Evolutionary conservation across 2,888 invertebrate species (phyloP).

Genomic region (Automeris io): DNA sequence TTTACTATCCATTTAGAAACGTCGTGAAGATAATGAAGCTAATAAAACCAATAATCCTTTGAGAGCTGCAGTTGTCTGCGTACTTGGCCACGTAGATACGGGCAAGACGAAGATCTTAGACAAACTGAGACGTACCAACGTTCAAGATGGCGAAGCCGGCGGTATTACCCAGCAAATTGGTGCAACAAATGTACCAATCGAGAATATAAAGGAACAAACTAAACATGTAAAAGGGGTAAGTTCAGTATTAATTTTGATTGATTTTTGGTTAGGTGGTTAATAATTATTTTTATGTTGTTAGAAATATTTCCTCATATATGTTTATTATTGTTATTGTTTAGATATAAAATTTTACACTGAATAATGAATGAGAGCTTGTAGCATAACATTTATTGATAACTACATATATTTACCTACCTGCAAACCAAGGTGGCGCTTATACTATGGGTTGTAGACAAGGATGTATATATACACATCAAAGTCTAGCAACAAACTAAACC

Average conservation of each 20-base stretch:
- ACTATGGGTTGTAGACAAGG: too few relatives aligned
- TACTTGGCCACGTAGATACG: slow-evolving; percentile 99
- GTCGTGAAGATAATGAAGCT: slow-evolving; percentile 65
- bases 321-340: too few relatives aligned
- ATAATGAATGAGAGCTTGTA: too few relatives aligned
- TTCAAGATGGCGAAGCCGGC: slow-evolving; percentile 97
- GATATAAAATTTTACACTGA: too few relatives aligned
- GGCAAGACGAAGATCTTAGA: slow-evolving; percentile 99
- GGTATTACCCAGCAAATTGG: slow-evolving; percentile 99
- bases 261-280: not conserved
- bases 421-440: too few relatives aligned
- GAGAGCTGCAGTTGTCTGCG: slow-evolving; percentile 98
- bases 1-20: slow-evolving; percentile 48
- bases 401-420: too few relatives aligned
- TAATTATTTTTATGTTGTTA: not conserved
- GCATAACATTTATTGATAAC: too few relatives aligned
- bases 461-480: too few relatives aligned
- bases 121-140: slow-evolving; percentile 92
- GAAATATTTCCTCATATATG: not conserved
- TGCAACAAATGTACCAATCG: slow-evolving; percentile 98
- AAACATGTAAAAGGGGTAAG: slow-evolving; percentile 94
- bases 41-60: slow-evolving; percentile 73
- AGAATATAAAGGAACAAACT: slow-evolving; percentile 96
- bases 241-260: slow-evolving; percentile 17
- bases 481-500: too few relatives aligned